A percentile compares a stretch with the other conserved stretches of the same genome.
These are phyloP conservation scores for Glaucomys volans DNA, from an alignment of 2,113 vertebrate genomes.

Conservation along the genomic window DNA sequence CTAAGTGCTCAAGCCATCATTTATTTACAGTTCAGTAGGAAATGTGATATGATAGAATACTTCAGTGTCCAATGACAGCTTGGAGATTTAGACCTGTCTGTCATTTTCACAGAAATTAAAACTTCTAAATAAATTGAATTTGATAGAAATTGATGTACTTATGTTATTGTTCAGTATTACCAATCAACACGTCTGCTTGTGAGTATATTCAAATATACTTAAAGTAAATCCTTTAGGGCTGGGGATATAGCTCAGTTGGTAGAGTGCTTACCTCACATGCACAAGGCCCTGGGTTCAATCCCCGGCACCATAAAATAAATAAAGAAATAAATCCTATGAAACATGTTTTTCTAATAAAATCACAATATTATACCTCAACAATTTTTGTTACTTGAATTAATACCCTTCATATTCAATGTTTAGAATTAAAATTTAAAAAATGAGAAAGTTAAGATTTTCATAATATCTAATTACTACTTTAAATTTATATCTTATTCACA, in stretches of 20 bases:
- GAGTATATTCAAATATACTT: not conserved
- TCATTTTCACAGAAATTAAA: slow-evolving; percentile 51
- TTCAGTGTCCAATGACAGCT: not conserved
- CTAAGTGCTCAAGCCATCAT: not conserved
- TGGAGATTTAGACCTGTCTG: not conserved
- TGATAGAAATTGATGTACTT: not conserved
- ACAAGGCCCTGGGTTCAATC: no score
- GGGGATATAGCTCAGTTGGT: no score
- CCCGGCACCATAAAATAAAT: no score
- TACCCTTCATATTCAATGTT: not conserved
- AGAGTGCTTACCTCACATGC: no score
- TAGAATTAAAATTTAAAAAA: slow-evolving; percentile 40
- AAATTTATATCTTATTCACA: slow-evolving; percentile 37
- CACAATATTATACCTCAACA: not conserved
- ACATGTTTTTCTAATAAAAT: slow-evolving; percentile 16
- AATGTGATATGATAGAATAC: not conserved
- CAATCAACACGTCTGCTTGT: not conserved
- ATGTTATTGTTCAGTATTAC: slow-evolving; percentile 5
- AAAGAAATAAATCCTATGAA: not conserved
- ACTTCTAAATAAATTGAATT: not conserved
- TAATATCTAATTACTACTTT: slow-evolving; percentile 34
- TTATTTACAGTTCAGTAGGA: slow-evolving; percentile 8
- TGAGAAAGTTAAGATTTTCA: slow-evolving; percentile 5
- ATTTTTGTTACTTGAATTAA: slow-evolving; percentile 10
- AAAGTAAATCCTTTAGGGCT: slow-evolving; percentile 20